Conservation (phyloP, 2,888 invertebrate genomes). For the Vandiemenella viatica region DNA sequence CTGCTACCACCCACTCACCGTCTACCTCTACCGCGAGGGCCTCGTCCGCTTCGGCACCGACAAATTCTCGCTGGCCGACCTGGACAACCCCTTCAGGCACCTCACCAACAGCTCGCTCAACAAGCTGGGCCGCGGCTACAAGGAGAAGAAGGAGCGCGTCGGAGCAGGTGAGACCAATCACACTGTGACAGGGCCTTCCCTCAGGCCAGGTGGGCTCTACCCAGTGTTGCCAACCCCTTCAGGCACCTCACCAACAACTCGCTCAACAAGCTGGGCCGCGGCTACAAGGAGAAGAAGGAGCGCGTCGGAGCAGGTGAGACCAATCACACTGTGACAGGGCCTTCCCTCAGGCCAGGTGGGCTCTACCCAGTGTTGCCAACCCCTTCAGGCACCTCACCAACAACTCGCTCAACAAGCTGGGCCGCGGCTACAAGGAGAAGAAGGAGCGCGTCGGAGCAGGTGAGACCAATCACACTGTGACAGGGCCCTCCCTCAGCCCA, state of each 20-base stretch:
- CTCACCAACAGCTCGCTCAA: constrained; percentile 85
- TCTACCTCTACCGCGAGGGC: constrained; percentile 81
- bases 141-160: constrained; percentile 66
- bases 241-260: constrained; percentile 85
- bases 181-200: too few relatives aligned
- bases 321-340: too few relatives aligned
- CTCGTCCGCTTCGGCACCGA: constrained; percentile 68
- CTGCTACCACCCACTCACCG: constrained; percentile 67
- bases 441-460: constrained; percentile 71
- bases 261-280: constrained; percentile 74
- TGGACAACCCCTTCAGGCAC: constrained; percentile 73
- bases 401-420: constrained; percentile 78
- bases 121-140: constrained; percentile 70
- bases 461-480: too few relatives aligned
- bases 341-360: too few relatives aligned
- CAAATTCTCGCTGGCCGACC: constrained; percentile 66
- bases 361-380: constrained; percentile 65
- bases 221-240: constrained; percentile 68
- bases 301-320: constrained; percentile 64
- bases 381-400: constrained; percentile 81
- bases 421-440: constrained; percentile 64
- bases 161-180: constrained; percentile 47
- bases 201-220: too few relatives aligned
- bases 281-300: constrained; percentile 68
- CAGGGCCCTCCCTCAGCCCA: too few relatives aligned